Percentiles rank a stretch among this genome's conserved stretches.
Evolutionary conservation across 2,888 invertebrate genomes (phyloP).

Genomic region (Morpho helenor): DNA sequence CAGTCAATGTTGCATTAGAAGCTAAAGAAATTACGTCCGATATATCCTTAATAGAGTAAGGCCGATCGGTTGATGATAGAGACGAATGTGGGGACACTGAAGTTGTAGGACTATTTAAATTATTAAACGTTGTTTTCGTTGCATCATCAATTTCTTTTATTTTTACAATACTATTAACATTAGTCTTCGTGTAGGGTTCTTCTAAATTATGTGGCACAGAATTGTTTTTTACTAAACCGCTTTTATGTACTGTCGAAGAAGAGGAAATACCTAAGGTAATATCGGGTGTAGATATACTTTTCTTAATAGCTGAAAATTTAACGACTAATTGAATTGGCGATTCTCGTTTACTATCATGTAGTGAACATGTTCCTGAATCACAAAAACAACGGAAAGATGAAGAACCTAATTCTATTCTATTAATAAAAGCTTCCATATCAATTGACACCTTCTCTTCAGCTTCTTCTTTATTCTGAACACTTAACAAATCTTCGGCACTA

Average conservation of each 20-base stretch:
- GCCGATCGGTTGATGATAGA: conserved; percentile 45
- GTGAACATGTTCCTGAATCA: conserved; percentile 54
- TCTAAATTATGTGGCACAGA: conserved; percentile 61
- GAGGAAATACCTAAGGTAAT: conserved; percentile 57
- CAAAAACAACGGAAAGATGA: conserved; percentile 71
- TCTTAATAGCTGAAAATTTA: conserved; percentile 68
- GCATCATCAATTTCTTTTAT: conserved; percentile 35
- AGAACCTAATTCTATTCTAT: conserved; percentile 46
- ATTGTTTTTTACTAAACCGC: conserved; percentile 51
- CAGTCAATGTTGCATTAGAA: conserved; percentile 51
- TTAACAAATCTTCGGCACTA: conserved; percentile 68
- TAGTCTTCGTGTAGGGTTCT: conserved; percentile 60
- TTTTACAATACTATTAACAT: conserved; percentile 48
- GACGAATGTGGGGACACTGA: conserved; percentile 57
- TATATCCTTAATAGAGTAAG: conserved; percentile 68
- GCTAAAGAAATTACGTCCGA: conserved; percentile 63
- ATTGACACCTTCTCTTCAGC: conserved; percentile 51
- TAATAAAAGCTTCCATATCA: conserved; percentile 49
- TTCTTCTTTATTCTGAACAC: conserved; percentile 40
- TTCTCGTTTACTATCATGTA: conserved; percentile 56
- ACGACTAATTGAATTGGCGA: conserved; percentile 51
- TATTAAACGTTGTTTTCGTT: conserved; percentile 16
- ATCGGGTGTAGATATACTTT: conserved; percentile 69
- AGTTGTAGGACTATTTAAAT: conserved; percentile 37
- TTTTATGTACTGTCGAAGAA: conserved; percentile 48